Percentiles rank a stretch among this genome's conserved stretches.
Conservation (phyloP, 2,113 vertebrate species). For the Archilochus colubris region DNA sequence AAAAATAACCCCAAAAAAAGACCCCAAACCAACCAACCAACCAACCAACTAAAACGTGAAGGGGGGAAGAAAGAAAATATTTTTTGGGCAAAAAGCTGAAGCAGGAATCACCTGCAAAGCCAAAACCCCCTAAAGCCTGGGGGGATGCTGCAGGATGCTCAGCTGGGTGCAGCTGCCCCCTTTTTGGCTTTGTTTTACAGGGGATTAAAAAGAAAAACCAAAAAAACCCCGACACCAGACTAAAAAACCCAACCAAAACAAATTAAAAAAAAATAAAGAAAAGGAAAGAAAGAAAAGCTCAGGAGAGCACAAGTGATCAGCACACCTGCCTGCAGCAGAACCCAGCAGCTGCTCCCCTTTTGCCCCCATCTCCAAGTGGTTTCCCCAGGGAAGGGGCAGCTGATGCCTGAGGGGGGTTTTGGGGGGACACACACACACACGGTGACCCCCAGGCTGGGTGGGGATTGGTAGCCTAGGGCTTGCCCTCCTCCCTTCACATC, state of each 20-base stretch:
- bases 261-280: background rate
- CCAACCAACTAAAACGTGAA: too few species aligned
- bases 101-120: slow-evolving; percentile 36
- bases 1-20: too few species aligned
- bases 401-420: background rate
- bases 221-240: too few species aligned
- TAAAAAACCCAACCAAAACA: too few species aligned
- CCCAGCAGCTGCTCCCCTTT: slow-evolving; percentile 33
- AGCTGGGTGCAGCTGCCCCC: slow-evolving; percentile 40
- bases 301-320: background rate
- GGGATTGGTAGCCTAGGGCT: background rate
- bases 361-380: background rate
- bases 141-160: background rate
- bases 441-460: background rate
- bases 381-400: slow-evolving; percentile 11
- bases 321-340: slow-evolving; percentile 37
- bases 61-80: background rate
- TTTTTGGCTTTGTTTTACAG: slow-evolving; percentile 18
- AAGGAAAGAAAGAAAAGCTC: background rate
- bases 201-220: too few species aligned
- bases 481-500: background rate
- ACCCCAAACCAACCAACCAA: too few species aligned
- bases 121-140: background rate
- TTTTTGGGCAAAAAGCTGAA: background rate
- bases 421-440: background rate